Base-by-base conservation (phyloP, 1,140 invertebrate species). In the Varroa destructor region DNA sequence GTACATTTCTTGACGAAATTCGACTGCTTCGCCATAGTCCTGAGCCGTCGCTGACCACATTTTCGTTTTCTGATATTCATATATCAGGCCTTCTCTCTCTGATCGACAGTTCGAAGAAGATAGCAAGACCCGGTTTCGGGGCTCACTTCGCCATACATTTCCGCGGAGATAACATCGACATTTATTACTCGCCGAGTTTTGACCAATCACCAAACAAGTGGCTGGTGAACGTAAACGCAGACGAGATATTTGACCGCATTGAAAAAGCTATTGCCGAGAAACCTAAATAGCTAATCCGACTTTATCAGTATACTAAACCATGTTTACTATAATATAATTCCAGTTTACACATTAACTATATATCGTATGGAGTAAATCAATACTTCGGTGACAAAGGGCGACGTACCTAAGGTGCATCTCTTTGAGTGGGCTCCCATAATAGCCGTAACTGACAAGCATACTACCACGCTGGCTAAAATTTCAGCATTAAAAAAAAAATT, bases 211-310 rank as follows among this genome's bases (percentile, higher is more conserved):
- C 8, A 51, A 3, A 8, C 46, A 51, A 51, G 46, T 51, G 46
- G 46, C 46, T 51, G 46, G 8, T 51, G 46, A 8, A 51, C 46
- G 46, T 8, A 51, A 51, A 51, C 46, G 46, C 46, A 5, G 46
- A 51, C 46, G 46, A 51, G 46, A 14, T 67, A 40, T 40, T 67
- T 12, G 61, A 37, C 4, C 61, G 61, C 12, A 67, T 67, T 46
- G 61, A 67, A 67, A 12, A 67, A 67, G 61, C 61, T 67, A 67
- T 67, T 8, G 10, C 46, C 8, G 46, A 51, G 46, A 51, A 51
- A 51, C 46, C 46, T 5, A 51, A 51, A 51, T 51, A 51, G 8
- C 46, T 5, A 25, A 25, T 25, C 25, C 25, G 25, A 25, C 25
- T 25, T 25, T 25, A 25, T 25, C 25, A 25, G 25, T 25, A 25